Percentiles rank a stretch among this genome's conserved stretches.
These are phyloP conservation scores for Stratiolaelaps scimitus DNA, from an alignment of 1,140 invertebrate species.

Conservation along the genomic window DNA sequence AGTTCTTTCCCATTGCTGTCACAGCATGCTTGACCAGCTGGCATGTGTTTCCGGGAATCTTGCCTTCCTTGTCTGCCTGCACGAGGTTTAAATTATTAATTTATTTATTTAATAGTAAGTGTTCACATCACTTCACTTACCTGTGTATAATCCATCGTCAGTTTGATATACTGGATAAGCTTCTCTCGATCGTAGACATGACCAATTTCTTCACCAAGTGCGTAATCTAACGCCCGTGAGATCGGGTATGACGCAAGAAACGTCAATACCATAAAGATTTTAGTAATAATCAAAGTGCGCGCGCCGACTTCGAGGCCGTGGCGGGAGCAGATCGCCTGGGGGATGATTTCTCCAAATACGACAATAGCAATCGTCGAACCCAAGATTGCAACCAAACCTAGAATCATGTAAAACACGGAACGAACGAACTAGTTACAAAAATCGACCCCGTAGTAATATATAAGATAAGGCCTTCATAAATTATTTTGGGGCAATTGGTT, in stretches of 20 bases:
- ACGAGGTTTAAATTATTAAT: not conserved
- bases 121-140: not conserved
- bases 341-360: constrained; percentile 39
- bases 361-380: constrained; percentile 38
- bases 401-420: not conserved
- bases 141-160: constrained; percentile 37
- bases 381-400: constrained; percentile 40
- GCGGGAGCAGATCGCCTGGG: constrained; percentile 39
- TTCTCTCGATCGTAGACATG: constrained; percentile 91
- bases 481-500: no score
- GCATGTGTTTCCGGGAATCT: no score
- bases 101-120: not conserved
- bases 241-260: constrained; percentile 88
- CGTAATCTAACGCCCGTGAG: constrained; percentile 61
- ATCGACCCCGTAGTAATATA: no score
- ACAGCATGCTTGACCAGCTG: no score
- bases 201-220: constrained; percentile 90
- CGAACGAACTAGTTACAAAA: no score
- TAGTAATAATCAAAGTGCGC: constrained; percentile 65
- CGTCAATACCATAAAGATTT: constrained; percentile 86
- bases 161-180: constrained; percentile 76
- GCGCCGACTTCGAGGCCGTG: constrained; percentile 43
- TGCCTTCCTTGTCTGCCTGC: not conserved
- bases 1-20: no score
- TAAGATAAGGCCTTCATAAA: no score